Evolutionary conservation across 2,888 invertebrate genomes (phyloP).

Genomic region (Diaperis boleti): DNA sequence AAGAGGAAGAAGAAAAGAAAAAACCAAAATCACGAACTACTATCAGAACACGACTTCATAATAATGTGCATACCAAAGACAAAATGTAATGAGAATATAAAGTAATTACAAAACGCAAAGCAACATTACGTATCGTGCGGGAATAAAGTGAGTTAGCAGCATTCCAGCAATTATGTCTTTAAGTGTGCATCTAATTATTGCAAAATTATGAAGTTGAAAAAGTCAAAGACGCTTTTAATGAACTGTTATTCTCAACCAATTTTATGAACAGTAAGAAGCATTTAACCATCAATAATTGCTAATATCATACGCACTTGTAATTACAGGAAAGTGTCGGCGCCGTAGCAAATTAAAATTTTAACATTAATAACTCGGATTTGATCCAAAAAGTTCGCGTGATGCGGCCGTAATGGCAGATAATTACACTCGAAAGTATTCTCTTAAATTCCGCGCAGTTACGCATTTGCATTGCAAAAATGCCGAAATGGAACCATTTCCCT

Average conservation of each 20-base stretch:
- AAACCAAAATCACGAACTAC: no score
- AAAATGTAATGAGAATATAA: no score
- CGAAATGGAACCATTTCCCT: constrained; percentile 24
- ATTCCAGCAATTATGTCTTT: neutral
- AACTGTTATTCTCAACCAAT: neutral
- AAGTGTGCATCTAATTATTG: neutral
- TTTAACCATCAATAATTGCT: constrained; percentile 26
- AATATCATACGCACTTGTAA: constrained; percentile 28
- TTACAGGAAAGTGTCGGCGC: constrained; percentile 38
- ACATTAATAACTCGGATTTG: constrained; percentile 43
- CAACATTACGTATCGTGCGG: no score
- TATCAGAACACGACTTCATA: no score
- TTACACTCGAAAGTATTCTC: constrained; percentile 38
- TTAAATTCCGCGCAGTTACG: constrained; percentile 34
- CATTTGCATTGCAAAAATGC: constrained; percentile 36
- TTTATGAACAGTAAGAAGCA: neutral
- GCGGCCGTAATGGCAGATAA: constrained; percentile 51
- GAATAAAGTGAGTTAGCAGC: no score
- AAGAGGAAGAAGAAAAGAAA: no score
- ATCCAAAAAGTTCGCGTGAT: constrained; percentile 53
- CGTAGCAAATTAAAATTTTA: constrained; percentile 33
- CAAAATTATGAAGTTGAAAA: neutral
- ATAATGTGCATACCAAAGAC: no score
- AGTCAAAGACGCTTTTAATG: constrained; percentile 2
- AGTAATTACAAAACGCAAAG: no score